phyloP scores from a whole-genome alignment of 2,888 invertebrate genomes.

The Drosophila limbata region DNA sequence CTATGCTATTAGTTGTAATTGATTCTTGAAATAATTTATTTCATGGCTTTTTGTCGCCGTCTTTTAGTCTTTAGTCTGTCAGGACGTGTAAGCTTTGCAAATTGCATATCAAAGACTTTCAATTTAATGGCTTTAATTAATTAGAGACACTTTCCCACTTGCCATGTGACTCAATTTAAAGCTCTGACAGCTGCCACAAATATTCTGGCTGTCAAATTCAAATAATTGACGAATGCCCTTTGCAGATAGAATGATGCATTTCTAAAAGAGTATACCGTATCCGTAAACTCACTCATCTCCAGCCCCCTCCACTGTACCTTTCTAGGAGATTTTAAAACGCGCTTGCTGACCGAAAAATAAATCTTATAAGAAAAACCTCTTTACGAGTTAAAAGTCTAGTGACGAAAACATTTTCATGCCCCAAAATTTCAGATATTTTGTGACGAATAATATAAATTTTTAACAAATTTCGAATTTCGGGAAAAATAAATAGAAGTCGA shows the following conservation, averaged over 20 bases:
- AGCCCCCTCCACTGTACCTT: not conserved
- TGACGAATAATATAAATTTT: too few relatives aligned
- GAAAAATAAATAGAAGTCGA: too few relatives aligned
- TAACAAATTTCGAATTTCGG: too few relatives aligned
- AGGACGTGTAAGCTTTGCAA: constrained; percentile 53
- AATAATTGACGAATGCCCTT: constrained; percentile 59
- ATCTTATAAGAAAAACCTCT: too few relatives aligned
- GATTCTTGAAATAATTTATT: constrained; percentile 77
- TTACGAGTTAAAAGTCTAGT: too few relatives aligned
- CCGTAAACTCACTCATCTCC: constrained; percentile 13
- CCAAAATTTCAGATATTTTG: too few relatives aligned
- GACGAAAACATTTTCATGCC: too few relatives aligned
- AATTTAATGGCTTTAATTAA: constrained; percentile 62
- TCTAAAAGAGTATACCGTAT: constrained; percentile 16
- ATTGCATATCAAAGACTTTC: constrained; percentile 47
- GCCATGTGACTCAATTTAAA: constrained; percentile 41
- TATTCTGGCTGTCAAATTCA: constrained; percentile 19
- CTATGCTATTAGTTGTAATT: constrained; percentile 77
- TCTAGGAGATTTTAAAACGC: constrained; percentile 61
- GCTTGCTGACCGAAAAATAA: constrained; percentile 53
- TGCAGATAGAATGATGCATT: constrained; percentile 29
- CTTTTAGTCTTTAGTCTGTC: constrained; percentile 28
- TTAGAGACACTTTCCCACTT: constrained; percentile 47
- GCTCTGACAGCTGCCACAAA: constrained; percentile 41
- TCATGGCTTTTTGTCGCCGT: constrained; percentile 72